Percentiles rank a stretch among this genome's conserved stretches.
These are phyloP conservation scores for Uropetala carovei DNA, from an alignment of 2,888 invertebrate species.

Conservation along the genomic window DNA sequence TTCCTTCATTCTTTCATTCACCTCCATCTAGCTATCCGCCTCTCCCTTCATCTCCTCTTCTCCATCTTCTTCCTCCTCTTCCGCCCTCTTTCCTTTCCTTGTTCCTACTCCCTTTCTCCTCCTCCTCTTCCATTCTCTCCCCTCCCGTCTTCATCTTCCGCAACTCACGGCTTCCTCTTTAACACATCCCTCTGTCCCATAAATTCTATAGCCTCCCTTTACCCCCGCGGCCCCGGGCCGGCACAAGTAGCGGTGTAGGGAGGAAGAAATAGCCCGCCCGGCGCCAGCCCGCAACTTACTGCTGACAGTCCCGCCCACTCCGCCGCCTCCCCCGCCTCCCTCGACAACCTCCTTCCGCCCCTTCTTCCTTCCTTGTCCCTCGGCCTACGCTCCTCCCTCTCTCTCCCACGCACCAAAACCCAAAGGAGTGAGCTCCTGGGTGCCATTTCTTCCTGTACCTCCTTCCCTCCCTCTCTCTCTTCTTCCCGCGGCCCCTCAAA, in stretches of 20 bases:
- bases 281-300: constrained; percentile 59
- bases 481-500: not conserved
- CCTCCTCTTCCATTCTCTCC: not conserved
- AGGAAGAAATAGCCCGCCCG: constrained; percentile 51
- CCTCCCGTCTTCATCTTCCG: not conserved
- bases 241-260: constrained; percentile 33
- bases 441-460: not conserved
- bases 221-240: not conserved
- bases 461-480: not conserved
- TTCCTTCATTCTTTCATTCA: not conserved
- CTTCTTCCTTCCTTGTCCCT: not conserved
- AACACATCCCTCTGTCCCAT: constrained; percentile 46
- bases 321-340: not conserved
- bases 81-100: not conserved
- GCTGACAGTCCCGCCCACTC: constrained; percentile 54
- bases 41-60: not conserved
- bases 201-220: not conserved
- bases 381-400: not conserved
- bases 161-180: constrained; percentile 59
- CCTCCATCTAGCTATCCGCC: not conserved
- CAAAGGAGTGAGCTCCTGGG: not conserved
- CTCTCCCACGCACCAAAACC: not conserved
- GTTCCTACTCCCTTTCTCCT: not conserved
- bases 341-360: not conserved
- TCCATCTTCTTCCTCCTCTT: not conserved